These are phyloP conservation scores for Dendropsophus ebraccatus DNA, from an alignment of 2,113 vertebrate genomes.

Conservation along the genomic window DNA sequence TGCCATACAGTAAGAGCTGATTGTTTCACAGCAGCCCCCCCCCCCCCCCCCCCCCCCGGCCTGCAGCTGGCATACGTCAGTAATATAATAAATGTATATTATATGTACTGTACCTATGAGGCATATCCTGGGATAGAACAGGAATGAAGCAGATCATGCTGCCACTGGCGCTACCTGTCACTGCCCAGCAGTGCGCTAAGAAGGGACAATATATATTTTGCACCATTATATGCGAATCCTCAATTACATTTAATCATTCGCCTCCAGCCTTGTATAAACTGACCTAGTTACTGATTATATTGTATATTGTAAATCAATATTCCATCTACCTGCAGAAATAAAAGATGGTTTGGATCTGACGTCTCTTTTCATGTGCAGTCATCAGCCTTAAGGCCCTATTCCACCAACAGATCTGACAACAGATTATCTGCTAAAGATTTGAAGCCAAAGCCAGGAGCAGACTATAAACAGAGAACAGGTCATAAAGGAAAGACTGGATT, in stretches of 20 bases:
- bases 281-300: conserved; percentile 2
- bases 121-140: not conserved
- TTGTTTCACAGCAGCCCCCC: not conserved
- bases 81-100: not conserved
- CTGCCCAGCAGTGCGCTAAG: not conserved
- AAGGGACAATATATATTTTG: not conserved
- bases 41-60: no score
- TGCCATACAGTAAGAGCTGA: no score
- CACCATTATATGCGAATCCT: not conserved
- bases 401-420: no score
- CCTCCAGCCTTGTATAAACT: conserved; percentile 17
- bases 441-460: no score
- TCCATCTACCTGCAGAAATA: not conserved
- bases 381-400: no score
- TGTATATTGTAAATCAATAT: conserved; percentile 19
- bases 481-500: no score
- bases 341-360: not conserved
- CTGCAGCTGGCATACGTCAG: no score
- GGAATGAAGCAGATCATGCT: not conserved
- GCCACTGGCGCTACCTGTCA: not conserved
- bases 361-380: not conserved
- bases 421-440: no score
- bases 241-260: not conserved
- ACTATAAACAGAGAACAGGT: no score
- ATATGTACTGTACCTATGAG: not conserved